A percentile compares a stretch with the other conserved stretches of the same genome.
phyloP scores from a whole-genome alignment of 2,888 invertebrate species.

The Troides helena region DNA sequence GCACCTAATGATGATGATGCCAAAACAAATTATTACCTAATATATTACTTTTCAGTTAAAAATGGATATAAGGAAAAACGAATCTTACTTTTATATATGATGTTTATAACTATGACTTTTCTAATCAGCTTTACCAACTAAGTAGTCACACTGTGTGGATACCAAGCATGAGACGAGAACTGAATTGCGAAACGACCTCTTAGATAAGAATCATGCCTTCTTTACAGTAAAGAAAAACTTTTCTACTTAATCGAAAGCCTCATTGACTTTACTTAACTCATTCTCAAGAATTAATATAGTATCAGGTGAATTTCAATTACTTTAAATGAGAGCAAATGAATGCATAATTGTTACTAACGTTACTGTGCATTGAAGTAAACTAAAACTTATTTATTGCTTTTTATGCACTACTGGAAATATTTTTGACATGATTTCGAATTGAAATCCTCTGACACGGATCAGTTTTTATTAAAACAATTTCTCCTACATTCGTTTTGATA shows the following conservation, averaged over 20 bases:
- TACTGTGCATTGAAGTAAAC: not conserved
- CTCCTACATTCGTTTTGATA: too few relatives aligned
- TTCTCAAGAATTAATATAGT: not conserved
- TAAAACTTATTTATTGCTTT: not conserved
- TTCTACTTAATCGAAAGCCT: conserved; percentile 12
- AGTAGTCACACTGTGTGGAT: conserved; percentile 2
- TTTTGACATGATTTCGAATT: not conserved
- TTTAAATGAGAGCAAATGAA: not conserved
- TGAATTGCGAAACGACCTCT: conserved; percentile 28
- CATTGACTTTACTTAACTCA: conserved; percentile 1
- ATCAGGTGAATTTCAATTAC: not conserved
- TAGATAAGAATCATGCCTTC: conserved; percentile 24
- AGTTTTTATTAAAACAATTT: too few relatives aligned
- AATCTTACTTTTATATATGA: too few relatives aligned
- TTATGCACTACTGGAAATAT: not conserved
- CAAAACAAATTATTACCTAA: too few relatives aligned
- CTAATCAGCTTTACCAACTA: too few relatives aligned
- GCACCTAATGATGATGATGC: too few relatives aligned
- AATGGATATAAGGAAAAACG: too few relatives aligned
- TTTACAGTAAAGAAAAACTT: conserved; percentile 21
- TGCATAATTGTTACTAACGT: not conserved
- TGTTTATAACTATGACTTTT: too few relatives aligned
- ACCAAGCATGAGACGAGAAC: conserved; percentile 22
- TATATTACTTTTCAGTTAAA: too few relatives aligned
- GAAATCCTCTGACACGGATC: too few relatives aligned